Evolutionary conservation across 2,888 invertebrate genomes (phyloP), one percentile per base, ranked within the genome.

Genomic region (Eristalinus sepulchralis): DNA sequence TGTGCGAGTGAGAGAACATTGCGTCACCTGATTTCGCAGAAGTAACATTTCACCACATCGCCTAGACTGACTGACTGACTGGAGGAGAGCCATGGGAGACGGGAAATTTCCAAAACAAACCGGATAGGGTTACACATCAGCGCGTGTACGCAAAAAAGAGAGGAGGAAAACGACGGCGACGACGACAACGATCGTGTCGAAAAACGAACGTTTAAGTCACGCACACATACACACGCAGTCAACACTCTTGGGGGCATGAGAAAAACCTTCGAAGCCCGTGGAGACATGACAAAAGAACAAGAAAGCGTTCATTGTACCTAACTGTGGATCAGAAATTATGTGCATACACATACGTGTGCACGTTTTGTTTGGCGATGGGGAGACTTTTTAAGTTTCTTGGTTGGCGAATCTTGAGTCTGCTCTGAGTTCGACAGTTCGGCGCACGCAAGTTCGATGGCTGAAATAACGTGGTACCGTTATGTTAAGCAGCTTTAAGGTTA

Each of bases 221-320:
- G 6, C 47, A 47, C 47, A 47, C 47, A 17, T 6, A 0, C 47
- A 1, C 36, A 13, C 34, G 10, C 34, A 36, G n/a, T 27, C 27
- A 5, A 17, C 62, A 53, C n/a, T 11, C 47, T 22, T 53, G 31
- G 47, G 34, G 22, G 39, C 11, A 20, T 64, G 36, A 24, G 68
- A 59, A 57, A 62, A 62, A 47, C 47, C 47, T 47, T 47, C 47
- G 17, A 17, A 47, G 0, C 20, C 36, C 24, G 55, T 9, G 34
- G 31, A 64, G 64, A 57, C 47, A 59, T 64, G 62, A 78, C 57
- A 78, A 70, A 57, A 63, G 64, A 57, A 57, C 63, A 66, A 71
- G 71, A 71, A 71, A 71, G 78, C 66, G 80, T 80, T 80, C 80
- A 73, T 73, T 80, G 80, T 80, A 80, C 80, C 80, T 80, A 80